These are phyloP conservation scores for Netelia inedita DNA, from an alignment of 2,888 invertebrate genomes.

Conservation along the genomic window DNA sequence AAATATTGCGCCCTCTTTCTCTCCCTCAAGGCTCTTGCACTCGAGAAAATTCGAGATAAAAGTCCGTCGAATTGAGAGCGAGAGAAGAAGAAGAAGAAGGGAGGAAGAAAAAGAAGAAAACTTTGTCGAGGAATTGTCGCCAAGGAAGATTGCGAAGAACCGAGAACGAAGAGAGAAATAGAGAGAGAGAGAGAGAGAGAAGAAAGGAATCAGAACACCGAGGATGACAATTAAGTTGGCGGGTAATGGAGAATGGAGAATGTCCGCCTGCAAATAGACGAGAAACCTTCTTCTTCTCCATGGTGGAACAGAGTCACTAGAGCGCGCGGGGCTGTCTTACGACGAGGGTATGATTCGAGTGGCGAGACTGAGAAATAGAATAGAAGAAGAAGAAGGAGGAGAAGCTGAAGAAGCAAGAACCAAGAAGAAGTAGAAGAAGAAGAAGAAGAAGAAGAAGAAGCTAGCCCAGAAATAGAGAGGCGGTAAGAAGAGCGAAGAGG, in stretches of 20 bases:
- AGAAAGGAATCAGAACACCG: conserved; percentile 14
- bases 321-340: conserved; percentile 56
- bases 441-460: conserved; percentile 61
- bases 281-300: conserved; percentile 4
- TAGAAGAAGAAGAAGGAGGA: conserved; percentile 55
- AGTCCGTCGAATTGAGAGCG: not conserved
- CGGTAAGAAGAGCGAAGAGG: conserved; percentile 78
- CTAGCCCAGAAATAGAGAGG: conserved; percentile 74
- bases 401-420: conserved; percentile 22
- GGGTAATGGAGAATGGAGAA: conserved; percentile 38
- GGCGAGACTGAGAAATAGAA: conserved; percentile 60
- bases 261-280: conserved; percentile 34
- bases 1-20: conserved; percentile 4
- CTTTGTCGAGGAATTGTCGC: conserved; percentile 36
- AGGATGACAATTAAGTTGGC: conserved; percentile 42
- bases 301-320: conserved; percentile 72
- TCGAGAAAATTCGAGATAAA: conserved; percentile 17
- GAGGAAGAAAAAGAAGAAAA: conserved; percentile 30
- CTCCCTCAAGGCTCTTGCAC: not conserved
- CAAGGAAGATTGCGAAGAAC: conserved; percentile 29
- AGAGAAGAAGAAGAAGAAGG: not conserved
- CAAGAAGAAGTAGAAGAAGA: conserved; percentile 65
- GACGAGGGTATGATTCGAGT: conserved; percentile 40
- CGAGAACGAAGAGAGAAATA: conserved; percentile 28
- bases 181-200: conserved; percentile 13